These are phyloP conservation scores for Calvadosia cruxmelitensis DNA, from an alignment of 30 jellyfish, hydroid and myxozoan genomes.

Conservation along the genomic window DNA sequence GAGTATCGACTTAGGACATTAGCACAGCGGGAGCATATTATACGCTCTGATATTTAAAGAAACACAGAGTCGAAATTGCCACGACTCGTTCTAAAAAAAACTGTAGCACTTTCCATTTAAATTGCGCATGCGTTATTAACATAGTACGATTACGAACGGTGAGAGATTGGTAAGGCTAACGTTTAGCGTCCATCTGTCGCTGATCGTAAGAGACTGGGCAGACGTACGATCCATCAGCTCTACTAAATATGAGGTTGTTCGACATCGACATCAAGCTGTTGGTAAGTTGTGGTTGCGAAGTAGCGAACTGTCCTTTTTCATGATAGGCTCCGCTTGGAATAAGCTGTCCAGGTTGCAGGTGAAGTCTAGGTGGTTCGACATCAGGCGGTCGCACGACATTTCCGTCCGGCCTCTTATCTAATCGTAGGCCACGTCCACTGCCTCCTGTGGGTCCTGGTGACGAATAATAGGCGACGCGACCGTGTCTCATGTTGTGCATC, in stretches of 20 bases:
- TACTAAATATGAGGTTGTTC: conserved; percentile 34
- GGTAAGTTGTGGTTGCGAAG: not conserved
- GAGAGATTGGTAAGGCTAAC: too few species aligned
- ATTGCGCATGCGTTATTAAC: too few species aligned
- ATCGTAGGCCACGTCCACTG: not conserved
- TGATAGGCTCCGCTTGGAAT: not conserved
- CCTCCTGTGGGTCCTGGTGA: not conserved
- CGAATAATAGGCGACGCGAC: not conserved
- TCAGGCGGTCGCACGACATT: not conserved
- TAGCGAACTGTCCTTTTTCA: not conserved
- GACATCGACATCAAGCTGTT: conserved; percentile 46
- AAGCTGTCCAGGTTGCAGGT: not conserved
- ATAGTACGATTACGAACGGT: too few species aligned
- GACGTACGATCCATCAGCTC: conserved; percentile 40
- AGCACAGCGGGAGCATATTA: too few species aligned
- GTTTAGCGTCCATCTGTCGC: conserved; percentile 32
- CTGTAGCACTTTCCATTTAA: too few species aligned
- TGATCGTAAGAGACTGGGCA: conserved; percentile 43
- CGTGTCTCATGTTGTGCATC: not conserved
- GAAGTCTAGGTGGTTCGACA: not conserved
- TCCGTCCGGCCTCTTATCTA: not conserved
- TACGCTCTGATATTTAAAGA: too few species aligned
- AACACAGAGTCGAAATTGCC: too few species aligned
- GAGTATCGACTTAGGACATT: too few species aligned
- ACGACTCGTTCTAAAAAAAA: too few species aligned